Evolutionary conservation across 1,140 invertebrate genomes (phyloP), one percentile per base, ranked within the genome.

Genomic region (Magallana ariakensis): DNA sequence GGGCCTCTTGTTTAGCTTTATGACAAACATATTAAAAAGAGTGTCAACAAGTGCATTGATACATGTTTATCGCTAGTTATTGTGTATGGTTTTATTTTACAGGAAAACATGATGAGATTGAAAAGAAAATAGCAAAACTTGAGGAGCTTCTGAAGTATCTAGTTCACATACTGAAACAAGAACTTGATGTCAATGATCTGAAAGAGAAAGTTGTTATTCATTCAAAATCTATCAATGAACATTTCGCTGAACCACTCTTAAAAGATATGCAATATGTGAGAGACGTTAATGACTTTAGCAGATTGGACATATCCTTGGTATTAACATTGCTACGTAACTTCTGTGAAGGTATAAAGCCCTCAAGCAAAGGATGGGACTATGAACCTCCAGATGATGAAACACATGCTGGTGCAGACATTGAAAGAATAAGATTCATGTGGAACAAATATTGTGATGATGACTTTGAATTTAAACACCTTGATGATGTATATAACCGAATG

Each of bases 381-480:
- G 66, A 75, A 75, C 66, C 66, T 15, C 22, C 22, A 26, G 66
- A 75, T 3, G 22, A 22, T 11, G 66, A 75, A 26, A 13, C 3
- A 3, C 22, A 19, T 26, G 26, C 26, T 75, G 66, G 66, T 13
- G 66, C 66, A 26, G 66, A 75, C 8, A 26, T 75, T 75, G 66
- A 75, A 22, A 75, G 66, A 10, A 33, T 75, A 9, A 19, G 66
- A 33, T 26, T 1, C 2, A 75, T 75, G 66, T 75, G 66, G 66
- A 75, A 75, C 22, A 75, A 75, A 10, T 75, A 75, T 13, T 75
- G 66, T 10, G 66, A 75, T 33, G 26, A 75, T 33, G 33, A 75
- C 11, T 33, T 0, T 9, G 22, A 75, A 7, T 75, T 75, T 26
- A 33, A 75, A 22, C 10, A 75, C 15, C 13, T 75, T 13, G 66